These are phyloP conservation scores for Reinhardtius hippoglossoides DNA, from an alignment of 2,113 vertebrate species.

Conservation along the genomic window DNA sequence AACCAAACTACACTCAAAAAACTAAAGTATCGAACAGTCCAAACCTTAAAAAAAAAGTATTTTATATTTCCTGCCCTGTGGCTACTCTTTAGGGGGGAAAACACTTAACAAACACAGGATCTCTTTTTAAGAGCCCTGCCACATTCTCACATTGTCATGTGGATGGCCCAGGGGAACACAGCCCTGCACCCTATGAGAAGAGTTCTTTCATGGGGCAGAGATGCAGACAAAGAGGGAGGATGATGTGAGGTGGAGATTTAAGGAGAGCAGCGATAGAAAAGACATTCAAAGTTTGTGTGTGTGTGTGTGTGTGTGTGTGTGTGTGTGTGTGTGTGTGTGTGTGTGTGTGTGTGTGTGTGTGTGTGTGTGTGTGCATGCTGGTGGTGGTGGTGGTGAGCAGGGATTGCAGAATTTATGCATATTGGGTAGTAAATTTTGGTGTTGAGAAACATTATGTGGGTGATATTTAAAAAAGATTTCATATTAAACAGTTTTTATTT, in stretches of 20 bases:
- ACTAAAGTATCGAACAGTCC: conserved; percentile 71
- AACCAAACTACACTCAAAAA: no score
- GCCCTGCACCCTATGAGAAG: conserved; percentile 15
- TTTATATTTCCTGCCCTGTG: conserved; percentile 65
- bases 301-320: not conserved
- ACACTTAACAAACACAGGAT: conserved; percentile 84
- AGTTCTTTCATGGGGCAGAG: conserved; percentile 55
- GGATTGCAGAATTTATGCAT: not conserved
- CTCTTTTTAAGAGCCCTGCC: conserved; percentile 72
- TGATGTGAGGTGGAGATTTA: conserved; percentile 46
- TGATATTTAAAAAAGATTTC: not conserved
- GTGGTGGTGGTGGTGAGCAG: no score
- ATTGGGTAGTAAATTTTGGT: no score
- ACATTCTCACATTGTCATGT: conserved; percentile 84
- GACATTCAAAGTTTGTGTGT: conserved; percentile 22
- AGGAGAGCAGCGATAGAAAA: conserved; percentile 19
- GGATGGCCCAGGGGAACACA: conserved; percentile 73
- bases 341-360: not conserved
- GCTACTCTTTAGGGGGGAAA: conserved; percentile 69
- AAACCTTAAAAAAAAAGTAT: conserved; percentile 66
- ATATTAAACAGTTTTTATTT: no score
- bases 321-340: no score
- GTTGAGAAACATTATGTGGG: not conserved
- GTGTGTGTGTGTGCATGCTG: no score
- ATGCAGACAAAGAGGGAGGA: conserved; percentile 46